Evolutionary conservation across 2,888 invertebrate species (phyloP), one percentile per base, ranked within the genome.

Genomic region (Drosophila limbata): DNA sequence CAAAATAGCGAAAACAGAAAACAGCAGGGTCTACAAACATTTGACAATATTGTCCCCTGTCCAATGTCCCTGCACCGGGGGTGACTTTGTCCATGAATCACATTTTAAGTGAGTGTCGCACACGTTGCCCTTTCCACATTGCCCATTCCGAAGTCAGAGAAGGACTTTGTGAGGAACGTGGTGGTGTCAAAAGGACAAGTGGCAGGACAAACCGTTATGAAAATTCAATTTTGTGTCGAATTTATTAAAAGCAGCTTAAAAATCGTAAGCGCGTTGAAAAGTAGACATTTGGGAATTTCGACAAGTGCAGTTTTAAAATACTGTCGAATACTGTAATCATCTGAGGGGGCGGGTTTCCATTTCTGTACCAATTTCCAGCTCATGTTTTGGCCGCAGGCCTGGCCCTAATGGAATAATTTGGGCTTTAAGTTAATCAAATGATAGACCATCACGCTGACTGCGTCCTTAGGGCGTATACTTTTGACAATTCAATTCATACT

Each of bases 141-240:
- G 56, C 44, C 39, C 25, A 1, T 25, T 25, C 1, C 13, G 47
- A n/a, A 31, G 45, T 19, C 64, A 48, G 45, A 31, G 4, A 11
- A 52, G 56, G 51, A 15, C 13, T 57, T 45, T 15, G 15, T 13
- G 3, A 3, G 45, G 17, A 37, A 17, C 71, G 47, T 45, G 72
- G 78, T 82, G 88, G 84, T 88, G 85, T 88, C 72, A 89, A 89
- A 75, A 76, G 81, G 86, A 85, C 85, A 85, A 85, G 89, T 89
- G 88, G 64, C 51, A 42, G 68, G 55, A 75, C 74, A 73, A 78
- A 67, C 73, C 88, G 83, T 86, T 92, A 91, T 92, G 91, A 92
- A 91, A 91, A 92, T 91, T 92, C 90, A 92, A 91, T 92, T 92
- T 91, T 82, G 86, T 90, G 89, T 90, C 87, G 91, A 88, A 91